A percentile compares a stretch with the other conserved stretches of the same genome.
Evolutionary conservation across 2,888 invertebrate genomes (phyloP).

Genomic region (Watsonalla cultraria): DNA sequence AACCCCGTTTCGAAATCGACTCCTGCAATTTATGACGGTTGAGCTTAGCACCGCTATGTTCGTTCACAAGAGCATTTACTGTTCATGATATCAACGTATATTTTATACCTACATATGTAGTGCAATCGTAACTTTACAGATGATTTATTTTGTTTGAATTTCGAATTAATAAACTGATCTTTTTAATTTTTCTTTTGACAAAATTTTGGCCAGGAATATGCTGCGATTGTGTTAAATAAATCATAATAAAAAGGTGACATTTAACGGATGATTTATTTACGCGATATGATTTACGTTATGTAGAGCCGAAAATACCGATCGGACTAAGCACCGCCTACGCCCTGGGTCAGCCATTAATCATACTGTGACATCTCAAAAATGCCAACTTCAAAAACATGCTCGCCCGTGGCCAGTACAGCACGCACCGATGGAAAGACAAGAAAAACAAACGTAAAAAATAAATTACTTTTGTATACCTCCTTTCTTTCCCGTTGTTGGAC

Average conservation of each 20-base stretch:
- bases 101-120: too few species aligned
- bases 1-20: constrained; percentile 30
- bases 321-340: constrained; percentile 75
- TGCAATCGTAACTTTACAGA: neutral
- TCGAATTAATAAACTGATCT: neutral
- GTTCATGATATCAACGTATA: too few species aligned
- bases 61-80: neutral
- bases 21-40: constrained; percentile 29
- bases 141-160: neutral
- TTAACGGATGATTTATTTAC: constrained; percentile 51
- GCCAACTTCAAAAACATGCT: constrained; percentile 77
- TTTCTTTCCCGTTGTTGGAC: constrained; percentile 77
- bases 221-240: constrained; percentile 35
- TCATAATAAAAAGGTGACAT: constrained; percentile 57
- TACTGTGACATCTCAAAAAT: constrained; percentile 77
- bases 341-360: constrained; percentile 67
- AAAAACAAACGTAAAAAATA: constrained; percentile 78
- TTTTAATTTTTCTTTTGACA: constrained; percentile 19
- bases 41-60: constrained; percentile 9
- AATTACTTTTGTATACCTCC: constrained; percentile 78
- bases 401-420: constrained; percentile 68
- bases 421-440: constrained; percentile 72
- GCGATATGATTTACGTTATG: constrained; percentile 59
- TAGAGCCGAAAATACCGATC: constrained; percentile 73
- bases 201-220: constrained; percentile 35